Conservation (phyloP, 2,888 invertebrate genomes). For the Parnassius orleans region DNA sequence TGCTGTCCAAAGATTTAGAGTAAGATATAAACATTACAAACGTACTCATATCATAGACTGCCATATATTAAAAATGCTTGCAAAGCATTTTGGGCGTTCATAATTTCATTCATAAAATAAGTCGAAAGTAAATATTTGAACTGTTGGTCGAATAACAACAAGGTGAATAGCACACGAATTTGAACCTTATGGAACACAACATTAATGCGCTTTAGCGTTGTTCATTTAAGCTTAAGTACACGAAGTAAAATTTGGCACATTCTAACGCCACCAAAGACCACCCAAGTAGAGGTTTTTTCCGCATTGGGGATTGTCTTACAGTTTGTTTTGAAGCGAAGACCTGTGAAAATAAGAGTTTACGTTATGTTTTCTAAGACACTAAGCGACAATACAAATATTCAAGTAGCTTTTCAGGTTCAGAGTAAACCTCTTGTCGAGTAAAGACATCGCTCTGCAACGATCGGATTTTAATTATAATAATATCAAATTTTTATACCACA, state of each 20-base stretch:
- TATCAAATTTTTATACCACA: too few relatives aligned
- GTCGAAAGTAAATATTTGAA: slow-evolving; percentile 67
- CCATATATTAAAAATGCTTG: slow-evolving; percentile 9
- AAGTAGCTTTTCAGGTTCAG: slow-evolving; percentile 18
- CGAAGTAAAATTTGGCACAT: slow-evolving; percentile 61
- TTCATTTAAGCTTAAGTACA: slow-evolving; percentile 46
- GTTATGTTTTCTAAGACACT: slow-evolving; percentile 18
- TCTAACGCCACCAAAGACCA: slow-evolving; percentile 75
- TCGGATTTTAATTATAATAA: too few relatives aligned
- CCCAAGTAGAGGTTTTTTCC: slow-evolving; percentile 70
- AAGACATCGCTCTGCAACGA: background rate
- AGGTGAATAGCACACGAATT: slow-evolving; percentile 14
- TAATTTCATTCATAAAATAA: slow-evolving; percentile 76
- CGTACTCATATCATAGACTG: slow-evolving; percentile 3
- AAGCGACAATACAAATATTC: slow-evolving; percentile 17
- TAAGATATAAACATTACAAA: background rate
- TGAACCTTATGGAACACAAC: slow-evolving; percentile 25
- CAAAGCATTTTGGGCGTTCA: slow-evolving; percentile 51
- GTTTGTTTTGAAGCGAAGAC: slow-evolving; percentile 58
- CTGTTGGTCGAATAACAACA: slow-evolving; percentile 48
- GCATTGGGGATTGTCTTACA: slow-evolving; percentile 51
- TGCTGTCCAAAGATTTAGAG: too few relatives aligned
- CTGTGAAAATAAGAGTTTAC: slow-evolving; percentile 47
- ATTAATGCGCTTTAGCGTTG: slow-evolving; percentile 8
- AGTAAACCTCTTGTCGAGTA: background rate